Percentiles rank a stretch among this genome's conserved stretches.
Evolutionary conservation across 2,888 invertebrate species (phyloP).

Genomic region (Quadroppia sp.): DNA sequence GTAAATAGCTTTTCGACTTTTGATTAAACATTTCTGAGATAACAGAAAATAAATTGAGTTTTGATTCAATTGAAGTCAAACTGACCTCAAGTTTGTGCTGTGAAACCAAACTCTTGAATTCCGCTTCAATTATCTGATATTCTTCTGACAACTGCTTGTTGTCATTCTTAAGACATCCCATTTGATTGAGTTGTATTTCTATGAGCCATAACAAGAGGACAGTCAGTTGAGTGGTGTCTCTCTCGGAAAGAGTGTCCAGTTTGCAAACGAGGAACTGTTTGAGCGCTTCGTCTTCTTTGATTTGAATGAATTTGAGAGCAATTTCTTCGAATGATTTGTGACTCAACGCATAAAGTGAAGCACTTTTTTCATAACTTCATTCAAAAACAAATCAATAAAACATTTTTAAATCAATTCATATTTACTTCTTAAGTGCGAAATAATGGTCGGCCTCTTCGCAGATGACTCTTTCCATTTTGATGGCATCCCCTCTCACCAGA

Average conservation of each 20-base stretch:
- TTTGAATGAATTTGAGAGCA: conserved; percentile 80
- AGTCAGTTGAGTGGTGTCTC: conserved; percentile 79
- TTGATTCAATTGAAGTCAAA: conserved; percentile 45
- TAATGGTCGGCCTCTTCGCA: conserved; percentile 43
- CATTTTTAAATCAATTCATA: neutral
- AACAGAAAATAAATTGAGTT: conserved; percentile 38
- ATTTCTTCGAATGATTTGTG: conserved; percentile 90
- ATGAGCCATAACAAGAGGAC: conserved; percentile 92
- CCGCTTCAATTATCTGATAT: conserved; percentile 65
- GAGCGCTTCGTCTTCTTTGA: conserved; percentile 74
- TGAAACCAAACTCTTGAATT: conserved; percentile 71
- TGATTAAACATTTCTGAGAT: conserved; percentile 56
- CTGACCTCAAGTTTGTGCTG: conserved; percentile 64
- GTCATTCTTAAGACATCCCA: conserved; percentile 66
- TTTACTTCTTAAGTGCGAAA: conserved; percentile 40
- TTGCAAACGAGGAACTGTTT: conserved; percentile 81
- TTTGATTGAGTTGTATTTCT: conserved; percentile 81
- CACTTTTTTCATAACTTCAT: conserved; percentile 67
- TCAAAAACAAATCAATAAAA: neutral
- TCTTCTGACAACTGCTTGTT: too few relatives aligned
- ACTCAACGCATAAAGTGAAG: conserved; percentile 81
- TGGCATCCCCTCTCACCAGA: conserved; percentile 44
- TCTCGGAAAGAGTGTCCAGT: conserved; percentile 62
- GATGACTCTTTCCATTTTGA: conserved; percentile 38
- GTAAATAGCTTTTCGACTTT: conserved; percentile 77